Percentiles rank a stretch among this genome's conserved stretches.
These are phyloP conservation scores for Magallana nippona DNA, from an alignment of 2,888 invertebrate genomes.

Conservation along the genomic window DNA sequence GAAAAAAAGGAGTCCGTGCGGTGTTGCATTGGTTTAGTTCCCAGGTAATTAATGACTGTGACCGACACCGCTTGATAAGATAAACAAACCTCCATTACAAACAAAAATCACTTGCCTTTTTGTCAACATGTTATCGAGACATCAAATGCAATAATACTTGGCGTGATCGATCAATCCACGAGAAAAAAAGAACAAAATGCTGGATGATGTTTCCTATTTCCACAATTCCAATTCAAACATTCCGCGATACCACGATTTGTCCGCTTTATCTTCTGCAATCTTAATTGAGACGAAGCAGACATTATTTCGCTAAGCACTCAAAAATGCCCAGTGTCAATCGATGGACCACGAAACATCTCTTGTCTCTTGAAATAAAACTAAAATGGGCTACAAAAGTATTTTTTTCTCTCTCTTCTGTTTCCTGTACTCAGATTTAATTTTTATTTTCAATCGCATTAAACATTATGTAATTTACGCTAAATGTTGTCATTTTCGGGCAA, in stretches of 20 bases:
- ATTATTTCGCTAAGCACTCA: conserved; percentile 33
- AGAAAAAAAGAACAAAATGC: conserved; percentile 35
- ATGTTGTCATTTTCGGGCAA: conserved; percentile 32
- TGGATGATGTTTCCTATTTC: conserved; percentile 33
- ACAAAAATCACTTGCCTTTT: conserved; percentile 40
- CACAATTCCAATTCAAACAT: conserved; percentile 23
- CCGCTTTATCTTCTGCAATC: conserved; percentile 44
- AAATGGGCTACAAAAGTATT: conserved; percentile 23
- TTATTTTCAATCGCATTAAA: conserved; percentile 30
- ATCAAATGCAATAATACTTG: conserved; percentile 39
- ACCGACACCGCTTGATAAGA: conserved; percentile 37
- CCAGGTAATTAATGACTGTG: conserved; percentile 38
- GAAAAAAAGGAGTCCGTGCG: not conserved
- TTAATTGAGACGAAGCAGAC: conserved; percentile 44
- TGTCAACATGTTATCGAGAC: conserved; percentile 31
- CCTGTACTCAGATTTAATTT: conserved; percentile 31
- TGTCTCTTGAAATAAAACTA: conserved; percentile 24
- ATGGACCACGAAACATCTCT: conserved; percentile 16
- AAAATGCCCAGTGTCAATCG: conserved; percentile 30
- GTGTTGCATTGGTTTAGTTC: conserved; percentile 28
- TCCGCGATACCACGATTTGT: conserved; percentile 33
- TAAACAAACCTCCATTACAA: conserved; percentile 44
- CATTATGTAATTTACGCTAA: conserved; percentile 35
- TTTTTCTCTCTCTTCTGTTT: conserved; percentile 9
- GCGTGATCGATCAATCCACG: conserved; percentile 35